Conservation (phyloP, 2,888 invertebrate genomes). For the Prosopocoilus inquinatus region DNA sequence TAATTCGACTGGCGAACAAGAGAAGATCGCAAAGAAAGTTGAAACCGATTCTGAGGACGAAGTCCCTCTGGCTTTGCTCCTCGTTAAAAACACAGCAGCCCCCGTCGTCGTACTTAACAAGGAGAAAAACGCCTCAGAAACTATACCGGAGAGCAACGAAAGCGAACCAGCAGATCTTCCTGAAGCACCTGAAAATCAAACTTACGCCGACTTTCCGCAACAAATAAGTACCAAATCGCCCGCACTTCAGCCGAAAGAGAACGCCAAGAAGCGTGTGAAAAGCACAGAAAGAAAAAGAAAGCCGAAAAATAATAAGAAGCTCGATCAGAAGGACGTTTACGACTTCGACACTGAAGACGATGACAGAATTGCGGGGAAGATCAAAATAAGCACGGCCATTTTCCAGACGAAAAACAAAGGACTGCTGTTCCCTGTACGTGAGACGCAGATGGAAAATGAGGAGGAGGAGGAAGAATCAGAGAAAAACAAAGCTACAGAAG, state of each 20-base stretch:
- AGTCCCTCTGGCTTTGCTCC: constrained; percentile 28
- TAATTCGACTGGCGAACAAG: background rate
- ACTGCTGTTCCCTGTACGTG: too few relatives aligned
- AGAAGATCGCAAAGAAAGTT: background rate
- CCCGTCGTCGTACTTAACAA: too few relatives aligned
- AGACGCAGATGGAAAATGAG: background rate
- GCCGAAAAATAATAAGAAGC: background rate
- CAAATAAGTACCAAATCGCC: too few relatives aligned
- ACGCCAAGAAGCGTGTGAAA: background rate
- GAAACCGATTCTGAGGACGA: constrained; percentile 36
- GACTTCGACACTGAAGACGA: background rate
- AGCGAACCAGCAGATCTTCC: too few relatives aligned
- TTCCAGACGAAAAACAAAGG: constrained; percentile 17
- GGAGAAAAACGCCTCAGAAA: too few relatives aligned
- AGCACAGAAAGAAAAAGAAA: background rate
- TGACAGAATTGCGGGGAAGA: constrained; percentile 8
- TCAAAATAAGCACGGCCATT: constrained; percentile 18
- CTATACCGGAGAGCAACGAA: too few relatives aligned
- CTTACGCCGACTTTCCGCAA: too few relatives aligned
- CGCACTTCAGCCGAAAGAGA: background rate
- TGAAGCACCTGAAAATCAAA: too few relatives aligned
- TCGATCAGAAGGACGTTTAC: background rate
- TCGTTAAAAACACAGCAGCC: background rate
- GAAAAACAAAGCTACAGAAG: too few relatives aligned
- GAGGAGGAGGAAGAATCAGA: constrained; percentile 8